Conservation (phyloP, 2,888 invertebrate genomes). For the Ischnus inquisitorius region DNA sequence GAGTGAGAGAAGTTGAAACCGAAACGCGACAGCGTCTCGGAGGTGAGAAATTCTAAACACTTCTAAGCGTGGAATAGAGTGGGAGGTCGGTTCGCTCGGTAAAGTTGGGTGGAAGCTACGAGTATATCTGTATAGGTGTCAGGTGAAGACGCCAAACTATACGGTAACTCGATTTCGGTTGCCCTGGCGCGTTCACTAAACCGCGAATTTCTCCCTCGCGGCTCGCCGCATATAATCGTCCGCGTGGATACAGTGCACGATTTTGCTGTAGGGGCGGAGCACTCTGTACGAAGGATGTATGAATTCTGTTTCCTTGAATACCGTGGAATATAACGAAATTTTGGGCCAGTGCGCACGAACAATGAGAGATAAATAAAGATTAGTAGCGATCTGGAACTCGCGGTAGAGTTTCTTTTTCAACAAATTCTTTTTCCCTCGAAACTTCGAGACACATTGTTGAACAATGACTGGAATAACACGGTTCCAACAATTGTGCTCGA, state of each 20-base stretch:
- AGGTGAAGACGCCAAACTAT: constrained; percentile 60
- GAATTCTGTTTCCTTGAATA: constrained; percentile 25
- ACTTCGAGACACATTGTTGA: not conserved
- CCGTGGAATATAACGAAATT: not conserved
- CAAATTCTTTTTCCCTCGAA: not conserved
- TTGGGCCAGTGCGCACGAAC: not conserved
- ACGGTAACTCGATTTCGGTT: constrained; percentile 65
- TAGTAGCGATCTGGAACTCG: not conserved
- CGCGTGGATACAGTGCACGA: constrained; percentile 18
- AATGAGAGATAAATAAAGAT: not conserved
- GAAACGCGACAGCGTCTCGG: constrained; percentile 20
- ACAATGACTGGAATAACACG: not conserved
- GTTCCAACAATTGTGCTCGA: not conserved
- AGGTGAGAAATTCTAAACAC: constrained; percentile 46
- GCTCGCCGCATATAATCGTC: constrained; percentile 62
- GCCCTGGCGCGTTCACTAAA: constrained; percentile 61
- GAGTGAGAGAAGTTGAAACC: constrained; percentile 11
- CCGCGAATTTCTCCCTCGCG: constrained; percentile 66
- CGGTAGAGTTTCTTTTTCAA: not conserved
- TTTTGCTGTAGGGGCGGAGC: not conserved
- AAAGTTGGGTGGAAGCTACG: constrained; percentile 12
- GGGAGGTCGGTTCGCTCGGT: constrained; percentile 24
- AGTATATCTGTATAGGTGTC: constrained; percentile 18
- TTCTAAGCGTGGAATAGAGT: constrained; percentile 51
- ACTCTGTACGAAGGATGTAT: constrained; percentile 20